Evolutionary conservation across 2,113 vertebrate species (phyloP).

Genomic region (Dendropsophus ebraccatus): DNA sequence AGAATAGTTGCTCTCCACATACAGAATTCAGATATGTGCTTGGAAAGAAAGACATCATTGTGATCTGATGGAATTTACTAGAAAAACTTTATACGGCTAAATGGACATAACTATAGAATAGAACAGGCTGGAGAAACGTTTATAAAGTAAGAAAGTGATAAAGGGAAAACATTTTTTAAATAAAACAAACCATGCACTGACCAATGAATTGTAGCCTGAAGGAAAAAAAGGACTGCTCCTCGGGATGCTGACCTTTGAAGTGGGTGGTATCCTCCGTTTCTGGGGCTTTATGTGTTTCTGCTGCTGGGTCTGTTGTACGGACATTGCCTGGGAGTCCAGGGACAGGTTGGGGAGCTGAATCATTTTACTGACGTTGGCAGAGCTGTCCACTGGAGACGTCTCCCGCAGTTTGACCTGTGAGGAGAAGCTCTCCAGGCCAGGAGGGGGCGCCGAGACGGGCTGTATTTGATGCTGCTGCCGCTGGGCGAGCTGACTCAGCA

Average conservation of each 20-base stretch:
- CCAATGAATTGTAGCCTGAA: neutral
- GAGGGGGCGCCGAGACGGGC: conserved; percentile 68
- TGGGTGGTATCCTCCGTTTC: conserved; percentile 82
- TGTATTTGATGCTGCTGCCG: conserved; percentile 80
- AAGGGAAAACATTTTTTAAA: neutral
- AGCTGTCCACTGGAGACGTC: conserved; percentile 68
- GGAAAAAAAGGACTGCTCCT: neutral
- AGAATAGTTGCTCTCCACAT: conserved; percentile 52
- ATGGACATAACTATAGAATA: neutral
- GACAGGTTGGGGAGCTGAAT: conserved; percentile 72
- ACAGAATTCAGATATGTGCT: conserved; percentile 8
- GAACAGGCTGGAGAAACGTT: neutral
- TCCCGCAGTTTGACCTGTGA: conserved; percentile 73
- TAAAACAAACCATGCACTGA: neutral
- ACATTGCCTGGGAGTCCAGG: conserved; percentile 69
- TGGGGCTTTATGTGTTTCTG: conserved; percentile 85
- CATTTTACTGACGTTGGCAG: conserved; percentile 75
- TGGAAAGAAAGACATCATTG: conserved; percentile 50
- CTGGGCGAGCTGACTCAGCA: conserved; percentile 91
- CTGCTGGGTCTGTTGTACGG: conserved; percentile 73
- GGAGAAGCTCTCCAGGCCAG: conserved; percentile 80
- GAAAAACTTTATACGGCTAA: too few species aligned
- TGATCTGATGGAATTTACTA: conserved; percentile 13
- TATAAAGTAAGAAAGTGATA: neutral
- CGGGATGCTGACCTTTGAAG: conserved; percentile 81